phyloP scores from a whole-genome alignment of 1,140 invertebrate genomes.

The Papilio dardanus region DNA sequence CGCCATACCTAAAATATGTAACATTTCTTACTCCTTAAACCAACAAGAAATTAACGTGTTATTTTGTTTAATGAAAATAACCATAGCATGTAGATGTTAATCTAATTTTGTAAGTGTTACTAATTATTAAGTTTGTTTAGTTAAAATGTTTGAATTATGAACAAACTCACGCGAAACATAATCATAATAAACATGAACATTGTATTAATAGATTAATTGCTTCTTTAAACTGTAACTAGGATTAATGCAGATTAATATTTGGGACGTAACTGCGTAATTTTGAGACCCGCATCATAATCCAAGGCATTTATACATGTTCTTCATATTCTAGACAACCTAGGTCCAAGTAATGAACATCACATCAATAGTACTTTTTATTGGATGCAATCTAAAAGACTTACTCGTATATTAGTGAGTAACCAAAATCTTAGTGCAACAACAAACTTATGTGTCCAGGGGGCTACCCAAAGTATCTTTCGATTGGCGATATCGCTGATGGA shows the following conservation, averaged over 20 bases:
- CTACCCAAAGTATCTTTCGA: too few relatives aligned
- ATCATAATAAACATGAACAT: too few relatives aligned
- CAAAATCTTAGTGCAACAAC: too few relatives aligned
- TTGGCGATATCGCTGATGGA: too few relatives aligned
- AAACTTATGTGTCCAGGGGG: too few relatives aligned
- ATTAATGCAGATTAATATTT: background rate
- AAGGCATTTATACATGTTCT: background rate
- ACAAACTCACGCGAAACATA: background rate
- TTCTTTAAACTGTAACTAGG: too few relatives aligned
- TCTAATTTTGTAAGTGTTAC: background rate
- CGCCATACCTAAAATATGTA: background rate
- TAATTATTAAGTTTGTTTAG: background rate
- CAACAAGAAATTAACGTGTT: background rate
- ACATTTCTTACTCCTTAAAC: background rate
- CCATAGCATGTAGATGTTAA: background rate
- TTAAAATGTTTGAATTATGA: background rate
- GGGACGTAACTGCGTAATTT: background rate
- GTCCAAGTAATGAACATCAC: background rate
- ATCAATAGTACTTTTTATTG: background rate
- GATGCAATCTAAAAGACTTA: background rate
- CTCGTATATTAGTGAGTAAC: background rate
- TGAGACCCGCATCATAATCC: background rate
- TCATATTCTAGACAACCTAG: background rate
- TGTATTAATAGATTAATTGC: too few relatives aligned
- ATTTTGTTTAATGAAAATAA: background rate